Conservation (phyloP, 2,113 vertebrate species). For the Bubo bubo region DNA sequence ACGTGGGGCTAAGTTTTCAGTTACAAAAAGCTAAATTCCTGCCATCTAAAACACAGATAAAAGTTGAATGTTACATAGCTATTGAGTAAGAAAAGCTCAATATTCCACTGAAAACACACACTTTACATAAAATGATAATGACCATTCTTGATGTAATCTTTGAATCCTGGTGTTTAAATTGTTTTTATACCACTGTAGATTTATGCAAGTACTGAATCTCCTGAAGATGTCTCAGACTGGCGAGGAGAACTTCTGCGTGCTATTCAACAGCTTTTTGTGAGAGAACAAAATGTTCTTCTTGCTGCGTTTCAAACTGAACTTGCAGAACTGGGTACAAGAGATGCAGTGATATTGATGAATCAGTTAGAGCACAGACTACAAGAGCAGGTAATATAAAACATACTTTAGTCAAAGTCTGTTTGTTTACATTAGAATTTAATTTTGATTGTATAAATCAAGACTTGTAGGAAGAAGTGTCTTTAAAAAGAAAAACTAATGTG, state of each 20-base stretch:
- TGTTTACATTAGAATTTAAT: background rate
- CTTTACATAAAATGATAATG: background rate
- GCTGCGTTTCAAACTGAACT: slow-evolving; percentile 81
- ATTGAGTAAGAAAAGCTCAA: background rate
- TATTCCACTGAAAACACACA: background rate
- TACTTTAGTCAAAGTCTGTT: background rate
- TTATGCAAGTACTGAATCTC: slow-evolving; percentile 42
- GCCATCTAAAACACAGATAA: background rate
- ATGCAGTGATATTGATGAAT: slow-evolving; percentile 79
- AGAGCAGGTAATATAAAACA: slow-evolving; percentile 82
- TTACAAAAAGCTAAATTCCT: background rate
- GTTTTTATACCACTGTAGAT: slow-evolving; percentile 48
- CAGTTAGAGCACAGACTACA: slow-evolving; percentile 84
- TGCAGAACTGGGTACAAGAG: slow-evolving; percentile 79
- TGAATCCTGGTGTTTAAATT: background rate
- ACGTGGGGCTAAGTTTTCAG: background rate
- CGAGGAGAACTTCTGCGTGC: slow-evolving; percentile 85
- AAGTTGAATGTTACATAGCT: background rate
- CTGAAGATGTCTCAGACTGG: slow-evolving; percentile 81
- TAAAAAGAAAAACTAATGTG: background rate
- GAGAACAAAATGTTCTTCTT: slow-evolving; percentile 82
- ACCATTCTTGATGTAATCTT: background rate
- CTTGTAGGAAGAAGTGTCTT: background rate
- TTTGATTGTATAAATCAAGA: background rate
- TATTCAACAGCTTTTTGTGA: slow-evolving; percentile 83